These are phyloP conservation scores for Apistogramma diplotaenia DNA, from an alignment of 2,113 vertebrate species.

Conservation along the genomic window DNA sequence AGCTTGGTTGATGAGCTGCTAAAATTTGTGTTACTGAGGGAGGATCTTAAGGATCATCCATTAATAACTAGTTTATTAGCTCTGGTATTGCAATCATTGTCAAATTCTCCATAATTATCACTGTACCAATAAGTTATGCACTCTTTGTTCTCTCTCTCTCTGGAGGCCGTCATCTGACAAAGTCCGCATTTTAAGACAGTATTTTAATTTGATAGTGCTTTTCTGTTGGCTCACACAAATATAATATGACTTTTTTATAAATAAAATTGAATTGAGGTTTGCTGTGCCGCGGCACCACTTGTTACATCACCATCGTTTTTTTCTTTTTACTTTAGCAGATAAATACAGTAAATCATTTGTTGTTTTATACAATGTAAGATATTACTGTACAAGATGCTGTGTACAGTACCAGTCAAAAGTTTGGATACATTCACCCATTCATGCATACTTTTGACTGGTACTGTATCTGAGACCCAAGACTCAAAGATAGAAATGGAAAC, in stretches of 20 bases:
- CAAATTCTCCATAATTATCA: constrained; percentile 14
- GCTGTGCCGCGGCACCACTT: too few species aligned
- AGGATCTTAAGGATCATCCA: constrained; percentile 6
- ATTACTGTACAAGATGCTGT: too few species aligned
- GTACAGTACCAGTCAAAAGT: too few species aligned
- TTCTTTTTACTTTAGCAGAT: too few species aligned
- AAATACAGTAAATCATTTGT: too few species aligned
- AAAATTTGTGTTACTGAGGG: constrained; percentile 20
- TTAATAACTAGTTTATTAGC: constrained; percentile 28
- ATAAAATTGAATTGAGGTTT: too few species aligned
- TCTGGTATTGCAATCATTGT: not conserved
- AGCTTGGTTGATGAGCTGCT: constrained; percentile 34
- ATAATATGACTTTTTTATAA: not conserved
- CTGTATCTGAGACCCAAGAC: not conserved
- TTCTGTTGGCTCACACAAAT: not conserved
- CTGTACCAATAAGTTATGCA: not conserved
- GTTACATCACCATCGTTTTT: too few species aligned
- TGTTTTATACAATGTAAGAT: too few species aligned
- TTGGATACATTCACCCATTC: too few species aligned
- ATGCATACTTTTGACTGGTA: too few species aligned
- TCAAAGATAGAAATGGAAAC: not conserved
- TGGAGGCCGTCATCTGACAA: not conserved
- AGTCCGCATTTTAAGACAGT: not conserved
- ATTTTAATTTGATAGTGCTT: not conserved
- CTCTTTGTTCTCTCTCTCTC: not conserved